Percentiles rank a stretch among this genome's conserved stretches.
These are phyloP conservation scores for Chloroceryle aenea DNA, from an alignment of 2,113 vertebrate genomes.

Conservation along the genomic window DNA sequence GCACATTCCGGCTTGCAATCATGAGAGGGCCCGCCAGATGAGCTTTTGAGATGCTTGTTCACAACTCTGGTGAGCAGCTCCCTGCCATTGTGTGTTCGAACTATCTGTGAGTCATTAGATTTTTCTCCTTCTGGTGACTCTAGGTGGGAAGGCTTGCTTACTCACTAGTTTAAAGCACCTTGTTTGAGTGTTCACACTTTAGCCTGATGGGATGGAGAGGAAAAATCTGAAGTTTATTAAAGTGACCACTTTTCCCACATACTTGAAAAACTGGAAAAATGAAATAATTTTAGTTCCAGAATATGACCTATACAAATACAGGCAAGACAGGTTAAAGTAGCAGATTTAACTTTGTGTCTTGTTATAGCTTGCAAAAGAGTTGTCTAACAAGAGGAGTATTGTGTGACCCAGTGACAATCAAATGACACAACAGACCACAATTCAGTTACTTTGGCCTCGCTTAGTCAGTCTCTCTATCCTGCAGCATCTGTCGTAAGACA, in stretches of 20 bases:
- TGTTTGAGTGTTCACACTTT: neutral
- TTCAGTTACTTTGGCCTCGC: neutral
- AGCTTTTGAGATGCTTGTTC: conserved; percentile 23
- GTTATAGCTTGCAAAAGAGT: neutral
- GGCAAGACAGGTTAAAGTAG: neutral
- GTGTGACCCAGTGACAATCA: neutral
- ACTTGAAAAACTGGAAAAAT: too few relatives aligned
- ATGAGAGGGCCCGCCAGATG: neutral
- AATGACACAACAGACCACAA: neutral
- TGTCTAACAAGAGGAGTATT: neutral
- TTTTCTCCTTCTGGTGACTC: neutral
- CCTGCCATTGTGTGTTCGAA: neutral
- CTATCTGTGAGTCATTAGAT: neutral
- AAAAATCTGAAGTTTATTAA: neutral
- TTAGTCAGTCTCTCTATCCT: neutral
- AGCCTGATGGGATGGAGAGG: neutral
- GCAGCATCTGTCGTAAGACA: neutral
- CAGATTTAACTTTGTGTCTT: neutral
- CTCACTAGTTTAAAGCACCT: neutral
- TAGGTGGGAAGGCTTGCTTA: neutral
- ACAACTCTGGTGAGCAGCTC: neutral
- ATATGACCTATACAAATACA: neutral
- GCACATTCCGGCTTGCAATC: neutral
- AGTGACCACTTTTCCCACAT: too few relatives aligned
- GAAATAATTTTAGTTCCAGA: neutral